These are phyloP conservation scores for Corythornis cristatus DNA, from an alignment of 2,113 vertebrate genomes.

Conservation along the genomic window DNA sequence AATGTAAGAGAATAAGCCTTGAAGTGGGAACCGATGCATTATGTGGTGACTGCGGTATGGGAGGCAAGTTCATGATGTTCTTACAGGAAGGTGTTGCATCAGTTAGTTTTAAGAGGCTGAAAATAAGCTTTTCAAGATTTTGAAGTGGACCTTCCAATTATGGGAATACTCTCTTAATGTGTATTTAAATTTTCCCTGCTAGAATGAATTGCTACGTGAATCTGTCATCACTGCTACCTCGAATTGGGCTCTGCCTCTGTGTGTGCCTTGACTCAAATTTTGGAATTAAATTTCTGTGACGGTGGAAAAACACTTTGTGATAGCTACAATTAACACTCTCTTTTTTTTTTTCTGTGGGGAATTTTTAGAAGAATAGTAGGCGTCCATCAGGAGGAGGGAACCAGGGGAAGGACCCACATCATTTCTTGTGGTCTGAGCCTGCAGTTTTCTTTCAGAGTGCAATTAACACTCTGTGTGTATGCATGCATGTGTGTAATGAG, in stretches of 20 bases:
- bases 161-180: background rate
- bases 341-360: slow-evolving; percentile 8
- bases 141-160: background rate
- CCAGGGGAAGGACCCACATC: background rate
- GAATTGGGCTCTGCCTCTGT: slow-evolving; percentile 18
- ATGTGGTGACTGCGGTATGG: background rate
- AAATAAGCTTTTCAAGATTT: slow-evolving; percentile 20
- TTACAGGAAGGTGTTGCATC: background rate
- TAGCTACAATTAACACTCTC: slow-evolving; percentile 53
- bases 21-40: background rate
- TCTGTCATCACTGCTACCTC: slow-evolving; percentile 28
- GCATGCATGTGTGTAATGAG: background rate
- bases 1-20: background rate
- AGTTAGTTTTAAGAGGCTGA: background rate
- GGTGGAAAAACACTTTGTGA: slow-evolving; percentile 31
- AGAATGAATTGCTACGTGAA: background rate
- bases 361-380: slow-evolving; percentile 54
- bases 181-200: slow-evolving; percentile 6
- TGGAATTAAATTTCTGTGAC: slow-evolving; percentile 12
- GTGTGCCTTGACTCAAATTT: background rate
- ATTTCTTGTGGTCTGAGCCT: slow-evolving; percentile 36
- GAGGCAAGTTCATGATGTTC: background rate
- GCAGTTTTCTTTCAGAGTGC: slow-evolving; percentile 46
- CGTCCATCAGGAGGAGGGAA: background rate
- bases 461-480: slow-evolving; percentile 45